Base-by-base conservation (phyloP, 2,888 invertebrate genomes). In the Erpobdella octoculata region DNA sequence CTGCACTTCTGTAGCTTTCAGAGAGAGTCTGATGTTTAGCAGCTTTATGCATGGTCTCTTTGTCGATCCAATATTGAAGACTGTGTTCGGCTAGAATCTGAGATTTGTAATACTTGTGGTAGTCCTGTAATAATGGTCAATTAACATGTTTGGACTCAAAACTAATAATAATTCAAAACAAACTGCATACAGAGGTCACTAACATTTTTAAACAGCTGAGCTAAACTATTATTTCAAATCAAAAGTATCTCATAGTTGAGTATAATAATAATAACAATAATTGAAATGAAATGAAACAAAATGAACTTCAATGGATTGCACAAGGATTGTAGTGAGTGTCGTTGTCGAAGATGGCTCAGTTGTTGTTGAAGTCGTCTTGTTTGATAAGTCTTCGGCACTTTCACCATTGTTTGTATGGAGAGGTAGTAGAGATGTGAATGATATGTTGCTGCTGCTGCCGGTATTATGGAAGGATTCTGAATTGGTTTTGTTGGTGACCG, bases 31-130 rank as follows among this genome's bases (percentile, higher is more conserved):
- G 46, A 53, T 75, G 75, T 21, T 67, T 48, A 8, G 41, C 68
- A 33, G 72, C 67, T 5, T 64, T 31, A 18, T 70, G 48, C 71
- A 72, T 71, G 18, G 35, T 37, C 28, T 48, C 41, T 25, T 73
- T 69, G 53, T 70, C 71, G n/a, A 66, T 35, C 74, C 72, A 74
- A 37, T 48, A 66, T 28, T 25, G 21, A 12, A 18, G 21, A 12
- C 67, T 67, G 48, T 71, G 64, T 12, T 46, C 38, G 33, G 41
- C 68, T 15, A 72, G 21, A 15, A 74, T 53, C 31, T 67, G 61
- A 12, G 75, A 74, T 64, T 58, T 65, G 69, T 75, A 75, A 68
- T 75, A 75, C 25, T 58, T 73, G 68, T 75, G 75, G 41, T 75
- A 38, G 35, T 71, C 73, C 74, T 74, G 37, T 33, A n/a, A 28